Evolutionary conservation across 2,888 invertebrate genomes (phyloP).

Genomic region (Sturmia bella): DNA sequence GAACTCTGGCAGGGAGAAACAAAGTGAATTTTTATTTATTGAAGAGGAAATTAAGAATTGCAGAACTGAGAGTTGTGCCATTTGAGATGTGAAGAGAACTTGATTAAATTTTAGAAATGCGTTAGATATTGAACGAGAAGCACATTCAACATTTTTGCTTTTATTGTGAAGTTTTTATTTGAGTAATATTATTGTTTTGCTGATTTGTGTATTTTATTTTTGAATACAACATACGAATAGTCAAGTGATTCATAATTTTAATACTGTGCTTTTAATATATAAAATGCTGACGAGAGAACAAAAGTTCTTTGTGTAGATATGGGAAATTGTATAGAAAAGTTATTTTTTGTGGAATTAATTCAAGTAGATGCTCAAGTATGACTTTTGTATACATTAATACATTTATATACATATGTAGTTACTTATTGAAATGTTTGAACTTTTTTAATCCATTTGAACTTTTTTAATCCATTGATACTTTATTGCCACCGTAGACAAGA

Average conservation of each 20-base stretch:
- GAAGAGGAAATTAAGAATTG: background rate
- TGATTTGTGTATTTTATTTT: constrained; percentile 36
- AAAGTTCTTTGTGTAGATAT: constrained; percentile 40
- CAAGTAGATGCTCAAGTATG: constrained; percentile 60
- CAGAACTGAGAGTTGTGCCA: background rate
- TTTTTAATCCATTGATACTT: constrained; percentile 7
- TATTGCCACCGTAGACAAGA: constrained; percentile 79
- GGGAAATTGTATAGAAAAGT: constrained; percentile 65
- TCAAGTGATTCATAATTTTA: constrained; percentile 51
- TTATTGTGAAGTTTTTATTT: constrained; percentile 33
- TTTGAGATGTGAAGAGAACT: constrained; percentile 2
- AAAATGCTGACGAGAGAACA: background rate
- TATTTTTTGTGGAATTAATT: constrained; percentile 30
- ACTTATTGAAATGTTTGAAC: background rate
- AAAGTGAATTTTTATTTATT: background rate
- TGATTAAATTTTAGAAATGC: constrained; percentile 21
- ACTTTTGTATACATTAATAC: background rate
- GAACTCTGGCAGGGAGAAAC: too few species aligned
- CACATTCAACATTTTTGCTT: constrained; percentile 2
- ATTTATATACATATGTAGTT: too few species aligned
- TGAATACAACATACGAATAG: constrained; percentile 16
- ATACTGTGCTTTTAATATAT: constrained; percentile 8
- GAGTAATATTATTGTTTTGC: constrained; percentile 10
- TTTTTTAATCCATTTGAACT: background rate
- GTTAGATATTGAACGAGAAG: constrained; percentile 20